A percentile compares a stretch with the other conserved stretches of the same genome.
These are phyloP conservation scores for Caenorhabditis auriculariae DNA, from an alignment of 2,888 invertebrate genomes.

Conservation along the genomic window DNA sequence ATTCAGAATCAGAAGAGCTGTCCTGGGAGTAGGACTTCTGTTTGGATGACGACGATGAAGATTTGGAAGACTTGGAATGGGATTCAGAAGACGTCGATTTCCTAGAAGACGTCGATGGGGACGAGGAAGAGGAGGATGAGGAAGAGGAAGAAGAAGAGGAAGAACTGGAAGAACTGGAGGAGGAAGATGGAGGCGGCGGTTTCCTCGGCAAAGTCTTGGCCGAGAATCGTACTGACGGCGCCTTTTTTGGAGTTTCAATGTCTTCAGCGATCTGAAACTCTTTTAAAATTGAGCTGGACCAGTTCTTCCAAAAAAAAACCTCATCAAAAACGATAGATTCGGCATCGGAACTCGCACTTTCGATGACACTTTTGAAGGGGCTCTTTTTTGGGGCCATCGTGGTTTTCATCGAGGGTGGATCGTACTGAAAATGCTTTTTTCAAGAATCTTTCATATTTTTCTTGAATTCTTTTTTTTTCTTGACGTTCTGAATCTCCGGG, in stretches of 20 bases:
- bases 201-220: constrained; percentile 7
- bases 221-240: background rate
- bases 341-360: constrained; percentile 29
- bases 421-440: background rate
- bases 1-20: constrained; percentile 5
- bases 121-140: too few species aligned
- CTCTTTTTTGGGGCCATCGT: constrained; percentile 11
- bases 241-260: background rate
- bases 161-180: too few species aligned
- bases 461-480: background rate
- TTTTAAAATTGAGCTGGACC: background rate
- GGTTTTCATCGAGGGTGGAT: background rate
- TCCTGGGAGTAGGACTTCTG: constrained; percentile 3
- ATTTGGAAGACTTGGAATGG: constrained; percentile 5
- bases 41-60: background rate
- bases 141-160: constrained; percentile 5
- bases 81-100: constrained; percentile 1
- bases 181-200: constrained; percentile 2
- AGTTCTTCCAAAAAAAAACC: constrained; percentile 8
- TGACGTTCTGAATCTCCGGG: background rate
- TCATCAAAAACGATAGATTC: constrained; percentile 38
- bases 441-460: background rate
- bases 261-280: background rate
- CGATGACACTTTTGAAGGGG: constrained; percentile 31
- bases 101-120: constrained; percentile 1